Base-by-base conservation (phyloP, 2,113 vertebrate species). In the Nematolebias whitei region DNA sequence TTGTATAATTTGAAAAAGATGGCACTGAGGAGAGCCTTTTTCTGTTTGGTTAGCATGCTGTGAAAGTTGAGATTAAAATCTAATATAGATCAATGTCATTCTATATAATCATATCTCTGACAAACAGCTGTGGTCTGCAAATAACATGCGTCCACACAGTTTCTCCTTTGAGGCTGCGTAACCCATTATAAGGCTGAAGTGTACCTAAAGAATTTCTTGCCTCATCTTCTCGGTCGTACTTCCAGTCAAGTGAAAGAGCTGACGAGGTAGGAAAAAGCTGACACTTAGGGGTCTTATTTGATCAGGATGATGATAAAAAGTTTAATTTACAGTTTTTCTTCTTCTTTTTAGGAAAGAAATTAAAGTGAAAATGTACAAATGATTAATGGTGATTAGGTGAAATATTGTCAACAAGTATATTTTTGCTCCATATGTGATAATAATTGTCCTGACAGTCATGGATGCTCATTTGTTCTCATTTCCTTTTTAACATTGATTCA, bases 61-160 rank as follows among this genome's bases (percentile, higher is more conserved):
- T 29, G 73, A 78, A 67, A 74, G 68, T 48, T 52, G 12, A 75
- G 84, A 87, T 88, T 72, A 48, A 87, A 82, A 83, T 85, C 78
- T 77, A 23, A 61, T 43, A 78, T 80, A 73, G 76, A 77, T 89
- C 79, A 67, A 23, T 79, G 74, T 82, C 86, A 69, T 71, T 76
- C 62, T 50, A 59, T 47, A 82, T 76, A 82, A 88, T 86, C 64
- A 69, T 90, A 88, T 89, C 89, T 88, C 78, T 88, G 62, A 88
- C 83, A 83, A 89, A 88, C 86, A 90, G 87, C 83, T 87, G 89
- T 50, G 76, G 38, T 77, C 62, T 69, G 71, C 84, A 85, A 84
- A 90, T 79, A 82, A 79, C 74, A 75, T 20, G 70, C 61, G 52
- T 79, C 65, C 68, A 32, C 64, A n/a, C 47, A 19, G 52, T 67